A percentile compares a stretch with the other conserved stretches of the same genome.
Evolutionary conservation across 2,797 vertebrate species (phyloP).

Genomic region (Sciaenops ocellatus): DNA sequence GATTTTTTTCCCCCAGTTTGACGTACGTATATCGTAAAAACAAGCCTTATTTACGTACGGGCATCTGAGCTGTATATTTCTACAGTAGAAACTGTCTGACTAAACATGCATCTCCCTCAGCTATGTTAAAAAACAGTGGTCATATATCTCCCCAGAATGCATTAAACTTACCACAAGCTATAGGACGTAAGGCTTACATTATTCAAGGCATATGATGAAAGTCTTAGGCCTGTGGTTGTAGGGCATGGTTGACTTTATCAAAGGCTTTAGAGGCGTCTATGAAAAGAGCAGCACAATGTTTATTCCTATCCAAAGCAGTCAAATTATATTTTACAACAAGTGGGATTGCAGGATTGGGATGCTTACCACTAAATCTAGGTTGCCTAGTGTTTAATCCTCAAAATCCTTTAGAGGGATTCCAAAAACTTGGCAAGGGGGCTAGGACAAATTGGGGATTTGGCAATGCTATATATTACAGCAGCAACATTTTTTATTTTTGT

Average conservation of each 20-base stretch:
- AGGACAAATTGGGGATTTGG: slow-evolving; percentile 49
- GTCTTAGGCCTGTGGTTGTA: neutral
- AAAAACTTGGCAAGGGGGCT: slow-evolving; percentile 33
- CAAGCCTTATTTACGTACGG: neutral
- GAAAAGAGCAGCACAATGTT: slow-evolving; percentile 35
- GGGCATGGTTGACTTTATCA: neutral
- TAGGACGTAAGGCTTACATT: neutral
- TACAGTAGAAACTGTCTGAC: neutral
- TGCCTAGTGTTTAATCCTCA: slow-evolving; percentile 51
- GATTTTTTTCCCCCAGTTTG: neutral
- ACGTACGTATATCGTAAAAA: neutral
- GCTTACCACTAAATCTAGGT: slow-evolving; percentile 55
- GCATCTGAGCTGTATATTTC: too few relatives aligned
- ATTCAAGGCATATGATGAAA: neutral
- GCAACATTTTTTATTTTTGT: slow-evolving; percentile 38
- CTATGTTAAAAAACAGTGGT: neutral
- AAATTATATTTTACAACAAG: slow-evolving; percentile 39
- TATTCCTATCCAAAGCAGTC: slow-evolving; percentile 26
- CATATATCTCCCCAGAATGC: neutral
- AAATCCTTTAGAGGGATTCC: slow-evolving; percentile 47
- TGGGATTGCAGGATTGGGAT: slow-evolving; percentile 46
- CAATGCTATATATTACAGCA: slow-evolving; percentile 38
- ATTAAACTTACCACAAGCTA: neutral
- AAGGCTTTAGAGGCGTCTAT: slow-evolving; percentile 6
- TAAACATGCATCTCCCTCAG: neutral